These are phyloP conservation scores for Chaetorhynchus papuensis DNA, from an alignment of 2,113 vertebrate species.

Conservation along the genomic window DNA sequence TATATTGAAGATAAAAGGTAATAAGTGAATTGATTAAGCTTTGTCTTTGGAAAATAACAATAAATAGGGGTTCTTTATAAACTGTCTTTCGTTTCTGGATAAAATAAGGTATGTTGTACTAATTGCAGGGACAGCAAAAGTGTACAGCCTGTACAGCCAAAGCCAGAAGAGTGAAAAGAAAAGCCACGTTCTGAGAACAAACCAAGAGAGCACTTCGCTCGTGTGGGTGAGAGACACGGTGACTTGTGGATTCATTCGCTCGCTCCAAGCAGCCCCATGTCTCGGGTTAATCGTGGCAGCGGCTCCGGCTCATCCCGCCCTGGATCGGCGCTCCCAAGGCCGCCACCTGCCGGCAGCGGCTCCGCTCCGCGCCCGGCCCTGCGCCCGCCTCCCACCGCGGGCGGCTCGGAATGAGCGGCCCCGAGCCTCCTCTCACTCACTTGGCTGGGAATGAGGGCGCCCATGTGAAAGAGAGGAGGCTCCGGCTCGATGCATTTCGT, in stretches of 20 bases:
- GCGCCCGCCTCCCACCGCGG: neutral
- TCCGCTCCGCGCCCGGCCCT: neutral
- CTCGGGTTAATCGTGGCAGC: accelerated
- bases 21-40: neutral
- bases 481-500: accelerated
- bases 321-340: neutral
- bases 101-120: neutral
- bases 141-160: neutral
- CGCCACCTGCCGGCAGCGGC: constrained; percentile 62
- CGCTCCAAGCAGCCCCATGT: neutral
- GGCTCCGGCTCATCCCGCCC: neutral
- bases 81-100: neutral
- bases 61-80: neutral
- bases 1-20: neutral
- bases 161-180: neutral
- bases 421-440: neutral
- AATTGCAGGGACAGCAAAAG: neutral
- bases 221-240: neutral
- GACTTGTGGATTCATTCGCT: accelerated
- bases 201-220: neutral
- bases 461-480: neutral
- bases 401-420: neutral
- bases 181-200: neutral
- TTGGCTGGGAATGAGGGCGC: neutral
- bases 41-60: neutral